phyloP scores from a whole-genome alignment of 2,113 vertebrate genomes.

The Barnardius zonarius region DNA sequence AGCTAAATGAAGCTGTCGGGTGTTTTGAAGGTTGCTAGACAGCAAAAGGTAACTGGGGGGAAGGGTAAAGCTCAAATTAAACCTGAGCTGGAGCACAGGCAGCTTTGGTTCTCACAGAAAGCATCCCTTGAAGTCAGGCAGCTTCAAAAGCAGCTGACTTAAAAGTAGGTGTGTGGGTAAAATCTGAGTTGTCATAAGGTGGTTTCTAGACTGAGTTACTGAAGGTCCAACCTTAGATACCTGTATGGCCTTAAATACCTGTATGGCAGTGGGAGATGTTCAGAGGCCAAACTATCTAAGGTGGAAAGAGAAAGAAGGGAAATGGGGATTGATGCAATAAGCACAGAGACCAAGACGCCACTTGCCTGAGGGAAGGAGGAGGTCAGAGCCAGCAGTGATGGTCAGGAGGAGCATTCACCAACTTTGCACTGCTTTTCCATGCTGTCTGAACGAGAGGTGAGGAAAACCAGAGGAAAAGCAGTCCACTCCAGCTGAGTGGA shows the following conservation, averaged over 20 bases:
- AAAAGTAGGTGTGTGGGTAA: not conserved
- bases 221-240: not conserved
- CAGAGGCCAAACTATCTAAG: not conserved
- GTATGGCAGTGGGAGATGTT: not conserved
- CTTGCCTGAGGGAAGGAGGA: not conserved
- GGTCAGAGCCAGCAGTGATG: not conserved
- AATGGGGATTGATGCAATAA: not conserved
- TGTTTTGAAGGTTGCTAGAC: not conserved
- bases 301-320: not conserved
- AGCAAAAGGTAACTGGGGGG: not conserved
- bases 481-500: not conserved
- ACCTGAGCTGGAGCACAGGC: not conserved
- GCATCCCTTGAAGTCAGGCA: not conserved
- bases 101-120: not conserved
- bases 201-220: not conserved
- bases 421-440: not conserved
- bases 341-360: not conserved
- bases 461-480: not conserved
- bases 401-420: not conserved
- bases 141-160: not conserved
- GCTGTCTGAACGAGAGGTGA: not conserved
- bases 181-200: not conserved
- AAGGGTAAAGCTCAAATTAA: not conserved
- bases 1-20: not conserved
- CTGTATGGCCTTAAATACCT: not conserved